Evolutionary conservation across 2,113 vertebrate genomes (phyloP), one percentile per base, ranked within the genome.

Genomic region (Tetrao urogallus): DNA sequence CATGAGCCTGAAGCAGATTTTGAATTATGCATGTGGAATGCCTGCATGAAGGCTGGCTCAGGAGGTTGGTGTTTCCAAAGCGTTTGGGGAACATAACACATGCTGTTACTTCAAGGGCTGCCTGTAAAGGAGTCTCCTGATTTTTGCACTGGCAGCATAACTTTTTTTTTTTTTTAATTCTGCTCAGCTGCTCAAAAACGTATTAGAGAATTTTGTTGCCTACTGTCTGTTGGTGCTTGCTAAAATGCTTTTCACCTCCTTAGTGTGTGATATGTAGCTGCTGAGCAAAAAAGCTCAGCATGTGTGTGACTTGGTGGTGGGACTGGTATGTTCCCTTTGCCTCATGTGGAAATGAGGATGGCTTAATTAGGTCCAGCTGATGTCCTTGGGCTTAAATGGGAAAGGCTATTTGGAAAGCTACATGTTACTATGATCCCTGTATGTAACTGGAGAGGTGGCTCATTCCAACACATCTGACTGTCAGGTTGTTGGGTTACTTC

Each of bases 371-470:
- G 22, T 80, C 21, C 32, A 66, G 60, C 63, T 24, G 27, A 1
- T 43, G 21, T 88, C 50, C 27, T 47, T 74, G 82, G 25, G 50
- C 73, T 70, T 47, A n/a, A 87, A 82, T 0, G 0, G 34, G 90
- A 81, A 83, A 87, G 58, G 84, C 83, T 95, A 95, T 93, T 91
- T 95, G 80, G 89, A 95, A 95, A 93, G 82, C 76, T 96, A 91
- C 93, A 73, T 85, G 90, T 93, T 92, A 95, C 16, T 60, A 57
- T 95, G 95, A 96, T 97, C 96, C 84, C 50, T 4, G 13, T 8
- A 72, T 16, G 94, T 95, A 96, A 96, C 92, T 90, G 92, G 95
- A 96, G 96, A 96, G 80, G 76, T 88, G 81, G 52, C 71, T 82
- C 27, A 17, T 54, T 28, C 27, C 52, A 30, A 10, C 27, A 30